Evolutionary conservation across 2,888 invertebrate genomes (phyloP), one percentile per base, ranked within the genome.

Genomic region (Tetropium fuscum): DNA sequence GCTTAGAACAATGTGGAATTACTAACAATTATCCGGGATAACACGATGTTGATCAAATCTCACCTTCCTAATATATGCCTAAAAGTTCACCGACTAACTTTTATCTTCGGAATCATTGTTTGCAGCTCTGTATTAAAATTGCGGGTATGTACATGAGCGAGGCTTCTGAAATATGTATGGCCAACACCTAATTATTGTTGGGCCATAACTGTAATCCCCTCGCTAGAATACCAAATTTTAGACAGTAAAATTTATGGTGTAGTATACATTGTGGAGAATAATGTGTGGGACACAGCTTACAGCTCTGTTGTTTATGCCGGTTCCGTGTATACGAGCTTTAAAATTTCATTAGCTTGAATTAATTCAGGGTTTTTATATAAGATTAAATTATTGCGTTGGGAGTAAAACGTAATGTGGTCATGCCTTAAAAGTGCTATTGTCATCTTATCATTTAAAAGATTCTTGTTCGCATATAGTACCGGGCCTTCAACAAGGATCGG

Each of bases 101-200:
- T 57, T 61, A 58, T 58, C 55, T 58, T 62, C 45, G 40, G 36
- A 16, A 19, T 51, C 48, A 45, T 51, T 49, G 57, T 49, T 57
- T 49, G 57, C 41, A 32, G 32, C 30, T 40, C 16, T 22, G 30
- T 40, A 51, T 51, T 51, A 60, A 62, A 62, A 57, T 59, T 59
- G 66, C 61, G 65, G 55, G 43, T 55, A 48, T 54, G 54, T 53
- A 54, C 64, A 63, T 66, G 67, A 66, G 61, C 63, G 64, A 66
- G 61, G 59, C 67, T 68, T 60, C 58, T 73, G 63, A 73, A 74
- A 73, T 75, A 75, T 75, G 69, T 65, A 75, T 74, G 67, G 67
- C 63, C 69, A 63, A 72, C 72, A 73, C 70, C 73, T 74, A 72
- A 75, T 74, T 73, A 75, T 75, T 72, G 71, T 70, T 64, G 68